Evolutionary conservation across 1,140 invertebrate genomes (phyloP), one percentile per base, ranked within the genome.

Genomic region (Vanessa atalanta): DNA sequence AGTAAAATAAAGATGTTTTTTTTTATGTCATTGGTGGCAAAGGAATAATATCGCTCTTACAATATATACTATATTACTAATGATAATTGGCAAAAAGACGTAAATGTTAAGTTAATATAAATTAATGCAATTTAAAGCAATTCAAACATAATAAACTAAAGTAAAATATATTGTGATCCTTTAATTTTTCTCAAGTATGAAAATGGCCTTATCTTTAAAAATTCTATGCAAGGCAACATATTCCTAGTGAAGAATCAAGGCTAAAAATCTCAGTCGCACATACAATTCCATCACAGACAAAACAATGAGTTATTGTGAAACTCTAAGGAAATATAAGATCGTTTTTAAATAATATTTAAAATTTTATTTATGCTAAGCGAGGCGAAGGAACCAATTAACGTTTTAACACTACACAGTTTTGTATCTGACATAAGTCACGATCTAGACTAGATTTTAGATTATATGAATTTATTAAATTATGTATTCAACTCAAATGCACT

Each of bases 401-500:
- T 13, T 57, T 57, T 9, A 23, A 57, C 11, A 57, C 12, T 16
- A 57, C 51, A 53, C 20, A 11, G 53, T 23, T 61, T 61, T 37
- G 5, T 37, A 61, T 61, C 57, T 5, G 31, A 37, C 23, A 26
- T 57, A 23, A 57, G 31, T 61, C 23, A 61, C 31, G 57, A 31
- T 37, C 57, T 37, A n/a, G 23, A 61, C 23, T 1, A 61, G 57
- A 14, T 31, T 23, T 60, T 9, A 60, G 23, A 31, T n/a, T 37
- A 23, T 15, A 61, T 26, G 6, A 60, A 9, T 15, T 61, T 61
- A 61, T 61, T 4, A 61, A 31, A 61, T 61, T 61, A 61, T 16
- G 14, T 43, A 61, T 37, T 31, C 31, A 37, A 61, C 14, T 9
- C 20, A 43, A 65, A 69, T 57, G 53, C 65, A 47, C 66, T 69